These are phyloP conservation scores for Harlomillsia oculata DNA, from an alignment of 1,140 invertebrate species.

Conservation along the genomic window DNA sequence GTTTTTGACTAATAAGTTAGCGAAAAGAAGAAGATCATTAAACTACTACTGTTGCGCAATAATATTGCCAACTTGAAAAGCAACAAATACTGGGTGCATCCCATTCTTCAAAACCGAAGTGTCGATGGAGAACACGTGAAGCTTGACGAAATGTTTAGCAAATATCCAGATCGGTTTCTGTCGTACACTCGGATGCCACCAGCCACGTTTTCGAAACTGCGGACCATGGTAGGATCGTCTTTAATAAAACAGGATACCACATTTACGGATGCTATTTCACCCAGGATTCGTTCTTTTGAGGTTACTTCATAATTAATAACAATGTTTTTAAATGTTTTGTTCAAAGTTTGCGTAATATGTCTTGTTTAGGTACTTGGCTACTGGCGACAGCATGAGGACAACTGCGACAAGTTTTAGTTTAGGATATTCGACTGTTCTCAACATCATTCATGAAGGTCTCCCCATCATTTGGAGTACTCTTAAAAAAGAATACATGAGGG, in stretches of 20 bases:
- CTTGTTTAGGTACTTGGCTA: conserved; percentile 7
- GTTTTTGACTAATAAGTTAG: background rate
- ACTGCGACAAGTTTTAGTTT: conserved; percentile 24
- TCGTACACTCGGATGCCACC: conserved; percentile 21
- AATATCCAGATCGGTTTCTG: conserved; percentile 11
- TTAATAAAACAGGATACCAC: conserved; percentile 13
- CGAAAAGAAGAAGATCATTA: background rate
- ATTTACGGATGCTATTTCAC: conserved; percentile 8
- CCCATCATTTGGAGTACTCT: conserved; percentile 5
- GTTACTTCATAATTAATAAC: background rate
- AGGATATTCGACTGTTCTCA: conserved; percentile 10
- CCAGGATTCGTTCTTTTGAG: conserved; percentile 2
- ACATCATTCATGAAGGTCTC: conserved; percentile 4
- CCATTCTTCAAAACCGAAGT: conserved; percentile 4
- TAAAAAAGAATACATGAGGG: conserved; percentile 10
- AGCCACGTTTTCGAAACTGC: background rate
- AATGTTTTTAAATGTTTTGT: background rate
- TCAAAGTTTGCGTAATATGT: no score
- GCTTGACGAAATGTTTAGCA: conserved; percentile 16
- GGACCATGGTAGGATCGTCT: conserved; percentile 7
- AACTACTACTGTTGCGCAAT: background rate
- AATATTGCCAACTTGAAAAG: background rate
- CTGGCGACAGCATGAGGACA: conserved; percentile 9
- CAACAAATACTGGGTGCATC: conserved; percentile 21
- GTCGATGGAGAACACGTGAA: conserved; percentile 18